Evolutionary conservation across 2,888 invertebrate species (phyloP).

Genomic region (Netelia melanura): DNA sequence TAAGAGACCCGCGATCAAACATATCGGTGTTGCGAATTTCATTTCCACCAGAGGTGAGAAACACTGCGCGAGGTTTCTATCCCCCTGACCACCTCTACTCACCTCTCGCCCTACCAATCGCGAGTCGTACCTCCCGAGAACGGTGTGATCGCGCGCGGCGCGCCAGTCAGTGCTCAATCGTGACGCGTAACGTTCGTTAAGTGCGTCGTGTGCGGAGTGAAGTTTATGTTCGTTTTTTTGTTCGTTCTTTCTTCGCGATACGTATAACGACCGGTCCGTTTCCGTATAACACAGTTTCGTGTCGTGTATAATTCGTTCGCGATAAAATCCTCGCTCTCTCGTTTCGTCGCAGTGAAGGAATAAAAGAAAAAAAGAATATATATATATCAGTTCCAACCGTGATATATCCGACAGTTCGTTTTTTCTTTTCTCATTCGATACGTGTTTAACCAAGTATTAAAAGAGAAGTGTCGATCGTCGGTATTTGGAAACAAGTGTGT

Average conservation of each 20-base stretch:
- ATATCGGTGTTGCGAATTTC: conserved; percentile 11
- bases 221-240: conserved; percentile 48
- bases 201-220: conserved; percentile 58
- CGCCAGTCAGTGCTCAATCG: conserved; percentile 69
- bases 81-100: conserved; percentile 22
- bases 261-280: background rate
- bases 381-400: no score
- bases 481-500: background rate
- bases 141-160: conserved; percentile 60
- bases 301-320: background rate
- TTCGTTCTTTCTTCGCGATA: conserved; percentile 22
- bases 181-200: conserved; percentile 72
- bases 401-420: background rate
- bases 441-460: background rate
- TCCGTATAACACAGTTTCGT: background rate
- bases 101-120: background rate
- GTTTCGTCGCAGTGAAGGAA: background rate
- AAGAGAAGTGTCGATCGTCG: background rate
- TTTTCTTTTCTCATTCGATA: background rate
- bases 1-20: background rate
- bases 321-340: background rate
- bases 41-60: conserved; percentile 28
- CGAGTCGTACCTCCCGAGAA: conserved; percentile 51
- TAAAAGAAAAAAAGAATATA: background rate
- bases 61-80: conserved; percentile 52